Percentiles rank a stretch among this genome's conserved stretches.
Evolutionary conservation across 2,113 vertebrate species (phyloP).

Genomic region (Chelonoidis abingdonii): DNA sequence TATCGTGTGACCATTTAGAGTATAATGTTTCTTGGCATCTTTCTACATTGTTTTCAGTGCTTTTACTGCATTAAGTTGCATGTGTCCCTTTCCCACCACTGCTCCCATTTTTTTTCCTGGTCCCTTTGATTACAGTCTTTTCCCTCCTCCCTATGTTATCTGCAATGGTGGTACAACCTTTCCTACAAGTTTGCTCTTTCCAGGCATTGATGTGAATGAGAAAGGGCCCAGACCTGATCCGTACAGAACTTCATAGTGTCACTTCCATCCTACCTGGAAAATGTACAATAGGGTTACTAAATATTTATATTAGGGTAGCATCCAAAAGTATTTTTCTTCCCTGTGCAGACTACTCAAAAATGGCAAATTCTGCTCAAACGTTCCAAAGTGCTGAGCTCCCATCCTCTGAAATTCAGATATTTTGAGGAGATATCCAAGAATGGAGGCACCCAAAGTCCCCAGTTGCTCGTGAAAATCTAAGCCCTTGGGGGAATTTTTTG

Average conservation of each 20-base stretch:
- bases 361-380: background rate
- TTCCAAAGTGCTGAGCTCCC: background rate
- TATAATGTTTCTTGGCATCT: background rate
- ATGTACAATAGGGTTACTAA: background rate
- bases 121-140: background rate
- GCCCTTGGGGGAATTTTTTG: background rate
- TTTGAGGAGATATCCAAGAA: background rate
- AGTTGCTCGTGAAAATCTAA: background rate
- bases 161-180: background rate
- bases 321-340: background rate
- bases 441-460: background rate
- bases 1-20: background rate
- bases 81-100: background rate
- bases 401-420: background rate
- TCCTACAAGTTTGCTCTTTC: background rate
- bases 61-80: background rate
- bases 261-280: background rate
- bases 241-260: background rate
- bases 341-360: background rate
- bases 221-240: background rate
- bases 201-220: background rate
- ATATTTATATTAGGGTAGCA: background rate
- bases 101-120: background rate
- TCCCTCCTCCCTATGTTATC: background rate
- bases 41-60: background rate